Conservation (phyloP, 2,797 vertebrate genomes). For the Rachycentron canadum region DNA sequence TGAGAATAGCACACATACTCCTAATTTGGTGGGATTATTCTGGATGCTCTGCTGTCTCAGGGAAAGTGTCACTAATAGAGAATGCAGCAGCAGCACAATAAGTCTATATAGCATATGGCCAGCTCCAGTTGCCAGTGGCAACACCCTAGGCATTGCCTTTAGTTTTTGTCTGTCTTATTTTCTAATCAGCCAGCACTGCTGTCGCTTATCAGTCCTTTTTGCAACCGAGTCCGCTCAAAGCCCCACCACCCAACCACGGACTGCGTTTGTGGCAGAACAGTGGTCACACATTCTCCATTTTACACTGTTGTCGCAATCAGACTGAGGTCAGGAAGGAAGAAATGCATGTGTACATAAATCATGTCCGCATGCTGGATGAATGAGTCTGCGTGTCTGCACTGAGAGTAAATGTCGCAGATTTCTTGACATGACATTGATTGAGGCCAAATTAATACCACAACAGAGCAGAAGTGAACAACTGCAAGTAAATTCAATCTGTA, state of each 20-base stretch:
- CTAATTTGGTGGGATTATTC: constrained; percentile 54
- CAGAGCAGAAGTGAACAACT: constrained; percentile 14
- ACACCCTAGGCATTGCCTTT: constrained; percentile 78
- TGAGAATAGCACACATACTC: constrained; percentile 40
- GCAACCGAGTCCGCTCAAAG: constrained; percentile 32
- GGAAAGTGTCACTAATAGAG: constrained; percentile 68
- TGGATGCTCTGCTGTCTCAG: constrained; percentile 48
- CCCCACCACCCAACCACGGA: constrained; percentile 26
- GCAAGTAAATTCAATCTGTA: constrained; percentile 11
- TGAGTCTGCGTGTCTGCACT: constrained; percentile 3
- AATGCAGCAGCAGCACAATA: constrained; percentile 69
- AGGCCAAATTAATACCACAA: constrained; percentile 14
- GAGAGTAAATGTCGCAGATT: constrained; percentile 5
- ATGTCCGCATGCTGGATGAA: constrained; percentile 18
- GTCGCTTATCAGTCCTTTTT: constrained; percentile 60
- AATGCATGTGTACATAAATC: constrained; percentile 25
- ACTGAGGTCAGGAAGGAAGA: constrained; percentile 43
- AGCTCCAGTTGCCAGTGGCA: constrained; percentile 78
- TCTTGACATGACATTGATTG: constrained; percentile 18
- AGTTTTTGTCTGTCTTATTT: constrained; percentile 70
- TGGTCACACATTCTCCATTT: constrained; percentile 53
- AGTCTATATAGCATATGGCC: constrained; percentile 76
- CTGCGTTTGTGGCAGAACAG: constrained; percentile 23
- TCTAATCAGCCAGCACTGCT: constrained; percentile 67
- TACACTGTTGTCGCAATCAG: constrained; percentile 25